Evolutionary conservation across 2,888 invertebrate species (phyloP), one percentile per base, ranked within the genome.

Genomic region (Agapostemon virescens): DNA sequence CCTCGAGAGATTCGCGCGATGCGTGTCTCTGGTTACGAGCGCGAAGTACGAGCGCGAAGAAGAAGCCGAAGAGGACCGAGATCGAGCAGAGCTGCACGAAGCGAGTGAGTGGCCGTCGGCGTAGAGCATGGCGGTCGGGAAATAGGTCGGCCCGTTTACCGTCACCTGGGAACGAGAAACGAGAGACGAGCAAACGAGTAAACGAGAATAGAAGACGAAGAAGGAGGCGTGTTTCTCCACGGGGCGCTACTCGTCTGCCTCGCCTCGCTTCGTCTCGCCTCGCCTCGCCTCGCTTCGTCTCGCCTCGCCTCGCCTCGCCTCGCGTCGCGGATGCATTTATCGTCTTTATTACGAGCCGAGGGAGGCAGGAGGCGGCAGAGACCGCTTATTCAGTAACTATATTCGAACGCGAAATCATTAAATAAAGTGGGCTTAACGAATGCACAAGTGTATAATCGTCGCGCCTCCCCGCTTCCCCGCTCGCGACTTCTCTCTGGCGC

Each of bases 371-470:
- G 67, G 38, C 23, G 23, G 64, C 33, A 49, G 30, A 49, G 49
- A 49, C 40, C 64, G 52, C 45, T 75, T 80, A 80, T 75, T 81
- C 81, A 45, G 74, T 79, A 79, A 81, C 71, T 76, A 74, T 81
- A 81, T 81, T 81, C 81, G 81, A 69, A 81, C 49, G 70, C 61
- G 77, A 67, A 77, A 84, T 55, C 71, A 71, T 79, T 72, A 85
- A 77, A 77, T 85, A 82, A 82, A 82, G 76, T 77, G 79, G 78
- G 76, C 85, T 82, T 77, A 77, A 78, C 77, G 76, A 83, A 83
- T 77, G 74, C 76, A 64, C 61, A 70, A 85, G 80, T 76, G 70
- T 69, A 69, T 83, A 83, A 84, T 85, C 85, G 82, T 33, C 33
- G 74, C 13, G 68, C 63, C 70, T 74, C 45, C 33, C 71, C 30